Percentiles rank a stretch among this genome's conserved stretches.
These are phyloP conservation scores for Nebria ingens DNA, from an alignment of 1,140 invertebrate genomes.

Conservation along the genomic window DNA sequence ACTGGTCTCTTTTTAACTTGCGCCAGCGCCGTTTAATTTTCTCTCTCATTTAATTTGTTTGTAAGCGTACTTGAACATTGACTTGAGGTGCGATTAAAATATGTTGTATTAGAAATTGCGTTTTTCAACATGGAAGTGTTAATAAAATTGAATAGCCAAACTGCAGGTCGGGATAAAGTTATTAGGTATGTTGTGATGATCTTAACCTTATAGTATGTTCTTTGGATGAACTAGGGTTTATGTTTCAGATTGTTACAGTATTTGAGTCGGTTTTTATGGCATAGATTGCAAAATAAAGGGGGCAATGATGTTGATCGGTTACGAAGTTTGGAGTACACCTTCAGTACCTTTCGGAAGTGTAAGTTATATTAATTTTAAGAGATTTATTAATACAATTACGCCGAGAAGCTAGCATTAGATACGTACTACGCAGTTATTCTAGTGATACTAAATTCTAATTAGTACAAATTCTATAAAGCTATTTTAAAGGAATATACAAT, in stretches of 20 bases:
- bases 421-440: not conserved
- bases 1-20: not conserved
- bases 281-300: constrained; percentile 44
- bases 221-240: constrained; percentile 14
- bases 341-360: constrained; percentile 65
- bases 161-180: constrained; percentile 48
- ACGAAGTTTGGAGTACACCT: constrained; percentile 55
- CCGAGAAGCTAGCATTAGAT: not conserved
- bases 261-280: constrained; percentile 52
- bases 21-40: not conserved
- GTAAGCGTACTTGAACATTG: constrained; percentile 1
- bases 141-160: constrained; percentile 49
- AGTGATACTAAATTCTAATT: constrained; percentile 4
- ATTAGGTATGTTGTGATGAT: constrained; percentile 38
- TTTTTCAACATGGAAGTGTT: constrained; percentile 47
- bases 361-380: constrained; percentile 23
- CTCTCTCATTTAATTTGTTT: not conserved
- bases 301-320: constrained; percentile 46
- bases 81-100: too few relatives aligned
- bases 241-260: constrained; percentile 57
- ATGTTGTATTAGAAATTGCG: too few relatives aligned
- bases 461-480: constrained; percentile 8
- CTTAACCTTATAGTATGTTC: constrained; percentile 14
- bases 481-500: too few relatives aligned
- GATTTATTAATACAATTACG: constrained; percentile 3